Evolutionary conservation across 2,113 vertebrate species (phyloP).

Genomic region (Terrapene triunguis): DNA sequence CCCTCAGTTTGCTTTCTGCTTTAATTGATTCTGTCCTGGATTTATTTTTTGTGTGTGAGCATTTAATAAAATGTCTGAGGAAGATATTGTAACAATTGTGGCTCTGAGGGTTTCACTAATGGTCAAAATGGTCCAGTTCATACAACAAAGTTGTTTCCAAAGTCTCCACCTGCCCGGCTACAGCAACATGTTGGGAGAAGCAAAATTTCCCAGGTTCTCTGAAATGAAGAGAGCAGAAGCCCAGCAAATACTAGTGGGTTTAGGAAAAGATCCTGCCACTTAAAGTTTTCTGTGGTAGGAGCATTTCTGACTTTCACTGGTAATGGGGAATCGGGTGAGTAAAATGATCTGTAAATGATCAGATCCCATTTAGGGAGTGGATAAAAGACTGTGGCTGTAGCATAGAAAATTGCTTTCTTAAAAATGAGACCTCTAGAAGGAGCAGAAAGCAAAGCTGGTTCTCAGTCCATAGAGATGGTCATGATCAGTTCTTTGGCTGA

Average conservation of each 20-base stretch:
- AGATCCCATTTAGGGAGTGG: too few relatives aligned
- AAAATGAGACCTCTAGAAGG: background rate
- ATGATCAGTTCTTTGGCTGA: background rate
- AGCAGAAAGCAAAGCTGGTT: background rate
- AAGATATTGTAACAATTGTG: constrained; percentile 21
- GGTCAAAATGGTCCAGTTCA: background rate
- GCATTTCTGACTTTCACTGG: background rate
- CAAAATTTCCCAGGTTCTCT: background rate
- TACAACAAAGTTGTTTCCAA: background rate
- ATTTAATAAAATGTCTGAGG: constrained; percentile 74
- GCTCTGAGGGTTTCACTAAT: constrained; percentile 35
- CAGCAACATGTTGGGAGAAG: background rate
- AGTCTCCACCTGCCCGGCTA: background rate
- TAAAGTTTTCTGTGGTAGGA: background rate
- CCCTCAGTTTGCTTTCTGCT: constrained; percentile 54
- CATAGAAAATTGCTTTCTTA: background rate
- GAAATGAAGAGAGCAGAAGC: background rate
- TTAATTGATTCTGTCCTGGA: constrained; percentile 33
- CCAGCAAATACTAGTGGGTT: background rate
- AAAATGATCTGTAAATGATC: background rate
- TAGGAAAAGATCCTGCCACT: background rate
- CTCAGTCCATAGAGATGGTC: background rate
- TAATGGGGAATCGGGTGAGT: background rate
- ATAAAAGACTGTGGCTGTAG: background rate
- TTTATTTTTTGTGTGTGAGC: constrained; percentile 54